Conservation (phyloP, 92 coral and sea anemone species). For the Hydrozoanthus gracilis region DNA sequence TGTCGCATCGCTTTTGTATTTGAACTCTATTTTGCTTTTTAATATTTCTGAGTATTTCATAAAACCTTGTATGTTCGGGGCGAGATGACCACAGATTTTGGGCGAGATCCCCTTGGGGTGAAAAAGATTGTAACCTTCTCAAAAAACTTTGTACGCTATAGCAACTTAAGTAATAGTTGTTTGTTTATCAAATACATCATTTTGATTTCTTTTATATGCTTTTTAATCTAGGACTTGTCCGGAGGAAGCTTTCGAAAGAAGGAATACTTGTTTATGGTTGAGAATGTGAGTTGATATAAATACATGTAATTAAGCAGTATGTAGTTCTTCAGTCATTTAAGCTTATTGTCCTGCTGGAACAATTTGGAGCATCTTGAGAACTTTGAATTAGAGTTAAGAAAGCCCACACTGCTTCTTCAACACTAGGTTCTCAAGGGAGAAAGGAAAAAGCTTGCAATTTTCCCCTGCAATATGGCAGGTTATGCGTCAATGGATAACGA, state of each 20-base stretch:
- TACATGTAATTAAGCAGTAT: too few species aligned
- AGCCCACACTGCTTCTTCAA: neutral
- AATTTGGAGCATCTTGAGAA: neutral
- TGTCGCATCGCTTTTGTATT: too few species aligned
- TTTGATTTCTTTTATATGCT: neutral
- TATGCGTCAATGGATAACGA: slow-evolving; percentile 85
- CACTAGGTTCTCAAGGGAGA: slow-evolving; percentile 77
- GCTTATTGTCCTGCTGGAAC: too few species aligned
- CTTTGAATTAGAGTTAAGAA: neutral
- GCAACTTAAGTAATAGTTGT: too few species aligned
- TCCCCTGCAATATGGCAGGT: slow-evolving; percentile 92
- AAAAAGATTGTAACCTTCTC: too few species aligned
- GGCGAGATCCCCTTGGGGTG: too few species aligned
- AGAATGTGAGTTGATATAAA: slow-evolving; percentile 76
- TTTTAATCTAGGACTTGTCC: slow-evolving; percentile 66
- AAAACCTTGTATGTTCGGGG: too few species aligned
- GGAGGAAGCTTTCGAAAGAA: slow-evolving; percentile 82
- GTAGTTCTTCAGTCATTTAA: too few species aligned
- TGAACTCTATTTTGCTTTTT: too few species aligned
- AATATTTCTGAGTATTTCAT: too few species aligned
- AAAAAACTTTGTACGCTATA: too few species aligned
- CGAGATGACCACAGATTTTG: too few species aligned
- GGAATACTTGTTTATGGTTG: slow-evolving; percentile 95
- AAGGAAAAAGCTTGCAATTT: slow-evolving; percentile 96
- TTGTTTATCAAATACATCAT: neutral